Percentiles rank a stretch among this genome's conserved stretches.
These are phyloP conservation scores for Paracentrotus lividus DNA, from an alignment of 53 echinoderm and acorn worm species.

Conservation along the genomic window DNA sequence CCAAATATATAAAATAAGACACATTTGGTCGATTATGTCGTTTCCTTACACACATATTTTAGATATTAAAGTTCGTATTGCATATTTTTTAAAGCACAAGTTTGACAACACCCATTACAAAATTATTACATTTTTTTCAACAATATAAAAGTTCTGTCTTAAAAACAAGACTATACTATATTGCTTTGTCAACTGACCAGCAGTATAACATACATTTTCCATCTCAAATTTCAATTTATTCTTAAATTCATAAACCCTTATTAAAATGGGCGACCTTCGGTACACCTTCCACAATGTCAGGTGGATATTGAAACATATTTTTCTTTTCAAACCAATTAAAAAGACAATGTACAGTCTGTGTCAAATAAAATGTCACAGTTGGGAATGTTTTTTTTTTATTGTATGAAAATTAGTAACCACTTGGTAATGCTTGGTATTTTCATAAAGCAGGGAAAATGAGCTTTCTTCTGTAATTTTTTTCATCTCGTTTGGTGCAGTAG, in stretches of 20 bases:
- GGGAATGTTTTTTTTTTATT: too few species aligned
- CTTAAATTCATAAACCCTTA: too few species aligned
- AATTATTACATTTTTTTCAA: not conserved
- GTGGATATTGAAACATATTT: too few species aligned
- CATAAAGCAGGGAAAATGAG: too few species aligned
- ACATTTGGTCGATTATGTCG: not conserved
- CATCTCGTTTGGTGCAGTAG: too few species aligned
- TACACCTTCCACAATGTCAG: too few species aligned
- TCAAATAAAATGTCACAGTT: too few species aligned
- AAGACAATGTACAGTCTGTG: too few species aligned
- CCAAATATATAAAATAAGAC: conserved; percentile 20
- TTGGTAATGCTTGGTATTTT: too few species aligned
- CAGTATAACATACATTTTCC: conserved; percentile 28
- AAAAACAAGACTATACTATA: not conserved
- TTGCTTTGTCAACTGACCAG: conserved; percentile 33
- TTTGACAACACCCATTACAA: not conserved
- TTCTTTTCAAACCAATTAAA: not conserved
- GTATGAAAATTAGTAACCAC: too few species aligned
- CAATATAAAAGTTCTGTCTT: not conserved
- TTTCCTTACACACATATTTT: not conserved
- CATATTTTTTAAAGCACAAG: not conserved
- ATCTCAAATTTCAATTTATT: not conserved
- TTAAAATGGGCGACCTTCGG: too few species aligned
- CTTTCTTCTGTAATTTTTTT: too few species aligned
- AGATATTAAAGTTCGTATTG: not conserved